phyloP scores from a whole-genome alignment of 1,140 invertebrate species.

The Trichomalopsis sarcophagae region DNA sequence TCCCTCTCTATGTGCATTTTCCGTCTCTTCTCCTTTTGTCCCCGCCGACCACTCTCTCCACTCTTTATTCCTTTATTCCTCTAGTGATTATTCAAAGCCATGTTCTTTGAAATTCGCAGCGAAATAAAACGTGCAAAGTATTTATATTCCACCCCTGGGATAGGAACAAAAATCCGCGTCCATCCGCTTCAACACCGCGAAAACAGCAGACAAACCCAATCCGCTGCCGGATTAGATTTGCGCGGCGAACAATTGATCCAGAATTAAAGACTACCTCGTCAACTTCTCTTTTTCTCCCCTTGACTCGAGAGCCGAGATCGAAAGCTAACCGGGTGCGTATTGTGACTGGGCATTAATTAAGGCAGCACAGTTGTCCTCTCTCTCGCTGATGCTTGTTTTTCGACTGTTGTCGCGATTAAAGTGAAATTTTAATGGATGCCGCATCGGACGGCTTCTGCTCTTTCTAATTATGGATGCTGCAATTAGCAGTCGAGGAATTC shows the following conservation, averaged over 20 bases:
- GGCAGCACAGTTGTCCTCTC: background rate
- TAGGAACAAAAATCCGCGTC: background rate
- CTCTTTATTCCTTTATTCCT: background rate
- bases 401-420: constrained; percentile 36
- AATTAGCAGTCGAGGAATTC: constrained; percentile 31
- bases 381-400: constrained; percentile 29
- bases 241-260: background rate
- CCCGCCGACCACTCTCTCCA: background rate
- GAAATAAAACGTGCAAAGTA: background rate
- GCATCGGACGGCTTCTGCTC: background rate
- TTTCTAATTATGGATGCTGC: constrained; percentile 29
- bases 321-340: background rate
- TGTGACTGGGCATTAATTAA: constrained; percentile 20
- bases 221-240: background rate
- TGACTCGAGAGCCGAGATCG: background rate
- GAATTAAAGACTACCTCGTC: background rate
- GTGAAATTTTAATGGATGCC: constrained; percentile 23
- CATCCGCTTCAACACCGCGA: background rate
- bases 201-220: background rate
- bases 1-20: background rate
- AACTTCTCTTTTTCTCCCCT: background rate
- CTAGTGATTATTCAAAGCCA: background rate
- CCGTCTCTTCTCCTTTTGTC: constrained; percentile 16
- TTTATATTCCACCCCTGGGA: background rate
- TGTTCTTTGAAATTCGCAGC: background rate